Evolutionary conservation across 2,113 vertebrate species (phyloP).

Genomic region (Corydoras maculifer): DNA sequence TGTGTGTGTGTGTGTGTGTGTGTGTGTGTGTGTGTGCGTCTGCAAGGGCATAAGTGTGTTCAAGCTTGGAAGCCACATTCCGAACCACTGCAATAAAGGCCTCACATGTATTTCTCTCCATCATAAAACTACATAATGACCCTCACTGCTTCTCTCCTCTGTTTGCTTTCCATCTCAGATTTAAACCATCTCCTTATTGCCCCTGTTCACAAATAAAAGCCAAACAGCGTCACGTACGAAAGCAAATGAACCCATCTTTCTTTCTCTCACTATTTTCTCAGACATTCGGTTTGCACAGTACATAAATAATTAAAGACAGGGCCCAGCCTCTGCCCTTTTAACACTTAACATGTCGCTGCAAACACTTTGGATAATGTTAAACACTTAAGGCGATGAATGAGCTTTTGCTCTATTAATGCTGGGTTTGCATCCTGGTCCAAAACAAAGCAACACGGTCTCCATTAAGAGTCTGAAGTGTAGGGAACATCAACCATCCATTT

Average conservation of each 20-base stretch:
- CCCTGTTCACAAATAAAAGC: not conserved
- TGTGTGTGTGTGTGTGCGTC: not conserved
- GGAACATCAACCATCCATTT: no score
- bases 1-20: no score
- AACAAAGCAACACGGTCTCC: no score
- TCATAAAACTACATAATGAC: conserved; percentile 25
- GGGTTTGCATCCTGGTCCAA: no score
- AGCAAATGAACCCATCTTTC: not conserved
- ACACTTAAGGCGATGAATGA: no score
- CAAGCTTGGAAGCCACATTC: conserved; percentile 2
- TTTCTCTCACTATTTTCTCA: not conserved
- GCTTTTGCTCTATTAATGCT: no score
- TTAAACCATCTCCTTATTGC: not conserved
- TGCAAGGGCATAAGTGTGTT: not conserved
- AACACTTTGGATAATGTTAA: no score
- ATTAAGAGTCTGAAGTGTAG: no score
- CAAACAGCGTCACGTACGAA: not conserved
- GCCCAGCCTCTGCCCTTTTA: no score
- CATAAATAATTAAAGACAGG: no score
- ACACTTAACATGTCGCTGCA: no score
- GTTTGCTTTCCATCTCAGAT: not conserved
- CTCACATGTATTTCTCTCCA: conserved; percentile 9
- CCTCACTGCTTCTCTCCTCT: not conserved
- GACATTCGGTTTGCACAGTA: no score
- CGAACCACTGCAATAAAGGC: conserved; percentile 17